Evolutionary conservation across 2,797 vertebrate genomes (phyloP).

Genomic region (Otus scops): DNA sequence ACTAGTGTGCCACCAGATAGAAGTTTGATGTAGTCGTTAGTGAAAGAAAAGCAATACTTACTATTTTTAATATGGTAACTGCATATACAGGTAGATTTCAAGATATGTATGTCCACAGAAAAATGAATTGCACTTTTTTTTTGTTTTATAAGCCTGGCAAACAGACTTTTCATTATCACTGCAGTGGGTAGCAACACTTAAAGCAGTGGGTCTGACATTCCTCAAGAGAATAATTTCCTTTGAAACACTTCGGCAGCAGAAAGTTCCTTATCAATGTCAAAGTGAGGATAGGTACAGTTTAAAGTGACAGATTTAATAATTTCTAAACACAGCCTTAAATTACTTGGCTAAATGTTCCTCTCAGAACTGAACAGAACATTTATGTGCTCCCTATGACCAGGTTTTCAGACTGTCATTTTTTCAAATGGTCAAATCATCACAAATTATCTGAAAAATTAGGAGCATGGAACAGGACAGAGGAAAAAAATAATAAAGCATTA

Average conservation of each 20-base stretch:
- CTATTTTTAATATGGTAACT: neutral
- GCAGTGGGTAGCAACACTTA: neutral
- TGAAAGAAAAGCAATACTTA: neutral
- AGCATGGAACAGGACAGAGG: neutral
- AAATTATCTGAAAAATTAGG: neutral
- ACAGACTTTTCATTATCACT: neutral
- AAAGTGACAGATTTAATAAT: neutral
- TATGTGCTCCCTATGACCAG: neutral
- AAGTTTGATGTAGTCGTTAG: neutral
- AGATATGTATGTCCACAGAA: neutral
- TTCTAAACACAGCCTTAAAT: neutral
- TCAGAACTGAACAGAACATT: neutral
- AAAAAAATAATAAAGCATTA: neutral
- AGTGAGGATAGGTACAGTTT: neutral
- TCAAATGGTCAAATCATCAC: neutral
- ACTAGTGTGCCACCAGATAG: neutral
- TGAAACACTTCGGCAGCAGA: neutral
- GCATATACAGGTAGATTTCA: neutral
- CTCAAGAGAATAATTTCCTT: neutral
- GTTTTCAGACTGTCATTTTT: neutral
- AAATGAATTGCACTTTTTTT: neutral
- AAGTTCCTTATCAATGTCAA: neutral
- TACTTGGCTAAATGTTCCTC: neutral
- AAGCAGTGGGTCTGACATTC: neutral
- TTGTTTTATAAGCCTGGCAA: neutral